These are phyloP conservation scores for Aphis craccivora DNA, from an alignment of 1,140 invertebrate species.

Conservation along the genomic window DNA sequence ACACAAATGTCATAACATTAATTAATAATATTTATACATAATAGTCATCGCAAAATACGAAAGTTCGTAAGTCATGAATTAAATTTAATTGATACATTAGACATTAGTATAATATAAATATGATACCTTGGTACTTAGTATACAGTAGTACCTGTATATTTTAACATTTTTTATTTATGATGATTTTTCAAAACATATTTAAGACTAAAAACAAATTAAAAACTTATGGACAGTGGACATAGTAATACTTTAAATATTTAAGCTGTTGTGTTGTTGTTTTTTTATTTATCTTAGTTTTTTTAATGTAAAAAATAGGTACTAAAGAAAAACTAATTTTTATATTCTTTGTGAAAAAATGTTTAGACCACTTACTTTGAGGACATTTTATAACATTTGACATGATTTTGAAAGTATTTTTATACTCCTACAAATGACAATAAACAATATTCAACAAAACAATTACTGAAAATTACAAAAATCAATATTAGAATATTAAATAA, in stretches of 20 bases:
- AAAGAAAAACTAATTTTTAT: neutral
- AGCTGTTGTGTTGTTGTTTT: neutral
- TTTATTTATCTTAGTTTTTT: neutral
- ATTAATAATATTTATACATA: neutral
- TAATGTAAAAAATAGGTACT: neutral
- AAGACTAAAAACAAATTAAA: neutral
- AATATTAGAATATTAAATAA: neutral
- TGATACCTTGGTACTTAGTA: neutral
- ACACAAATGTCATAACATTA: neutral
- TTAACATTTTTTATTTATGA: neutral
- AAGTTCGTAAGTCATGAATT: neutral
- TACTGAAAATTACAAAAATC: neutral
- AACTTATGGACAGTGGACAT: neutral
- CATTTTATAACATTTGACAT: neutral
- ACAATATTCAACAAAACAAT: neutral
- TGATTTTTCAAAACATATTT: neutral
- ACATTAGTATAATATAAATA: neutral
- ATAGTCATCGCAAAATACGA: neutral
- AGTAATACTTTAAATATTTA: neutral
- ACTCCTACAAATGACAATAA: neutral
- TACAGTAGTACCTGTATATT: neutral
- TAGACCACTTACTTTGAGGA: neutral
- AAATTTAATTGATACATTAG: neutral
- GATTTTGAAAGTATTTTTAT: neutral
- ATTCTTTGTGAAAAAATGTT: neutral